Base-by-base conservation (phyloP, 2,888 invertebrate genomes). In the Patella depressa region DNA sequence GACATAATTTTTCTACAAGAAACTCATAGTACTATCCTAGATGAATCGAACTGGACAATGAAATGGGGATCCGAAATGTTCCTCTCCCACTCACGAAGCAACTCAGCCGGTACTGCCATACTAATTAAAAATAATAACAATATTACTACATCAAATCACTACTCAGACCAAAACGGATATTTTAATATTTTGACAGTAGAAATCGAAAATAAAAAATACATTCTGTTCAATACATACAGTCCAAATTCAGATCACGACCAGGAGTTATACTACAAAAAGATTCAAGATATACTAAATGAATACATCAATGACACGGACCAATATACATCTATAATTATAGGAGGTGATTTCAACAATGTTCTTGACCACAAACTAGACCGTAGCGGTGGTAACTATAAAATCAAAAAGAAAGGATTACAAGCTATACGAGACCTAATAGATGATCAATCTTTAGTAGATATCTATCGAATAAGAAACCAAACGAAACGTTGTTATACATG, bases 1-100 rank as follows among this genome's bases (percentile, higher is more conserved):
- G 59, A 59, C 19, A 59, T 59, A 7, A 59, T 59, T 19, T 59
- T 59, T 59, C 59, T 59, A 17, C 59, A 59, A 59, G 59, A 59
- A 59, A 59, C 59, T 17, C 59, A 59, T 59, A 59, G 59, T 59
- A n/a, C n/a, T 59, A 59, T 14, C 59, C 19, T 19, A 59, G 59
- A 65, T 65, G 19, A 65, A 24, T 11, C 9, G 7, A 24, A 65
- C n/a, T 65, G 65, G 65, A n/a, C n/a, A 65, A n/a, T 11, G 11
- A 4, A 65, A 65, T 65, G 65, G 65, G 65, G 65, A 2, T n/a
- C 19, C 24, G 65, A 65, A 65, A 65, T 65, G n/a, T 11, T 65
- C 24, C 19, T 65, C 3, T n/a, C 65, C 24, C 65, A 65, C 24
- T 19, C n/a, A n/a, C 19, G 24, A 24, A 65, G 19, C 15, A 65